Evolutionary conservation across 35 echinoderm and acorn worm genomes (phyloP).

Genomic region (Diadema setosum): DNA sequence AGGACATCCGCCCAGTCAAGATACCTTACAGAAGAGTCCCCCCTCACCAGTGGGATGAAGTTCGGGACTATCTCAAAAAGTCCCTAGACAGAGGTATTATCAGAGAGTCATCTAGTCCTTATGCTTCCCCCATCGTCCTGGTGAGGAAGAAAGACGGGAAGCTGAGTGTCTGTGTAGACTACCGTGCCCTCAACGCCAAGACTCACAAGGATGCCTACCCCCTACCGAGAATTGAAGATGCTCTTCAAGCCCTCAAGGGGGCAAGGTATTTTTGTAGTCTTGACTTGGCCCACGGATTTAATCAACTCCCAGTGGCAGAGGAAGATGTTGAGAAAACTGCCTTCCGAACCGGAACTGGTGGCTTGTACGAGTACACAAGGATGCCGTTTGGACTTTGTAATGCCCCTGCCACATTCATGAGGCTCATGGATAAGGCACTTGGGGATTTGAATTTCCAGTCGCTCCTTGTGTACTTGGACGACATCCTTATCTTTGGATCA

Average conservation of each 20-base stretch:
- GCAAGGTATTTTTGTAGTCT: not conserved
- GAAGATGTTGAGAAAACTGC: not conserved
- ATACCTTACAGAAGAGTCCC: slow-evolving; percentile 16
- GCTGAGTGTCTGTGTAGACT: slow-evolving; percentile 40
- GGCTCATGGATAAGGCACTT: slow-evolving; percentile 7
- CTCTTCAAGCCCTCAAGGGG: slow-evolving; percentile 9
- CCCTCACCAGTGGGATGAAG: slow-evolving; percentile 3
- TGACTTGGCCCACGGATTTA: not conserved
- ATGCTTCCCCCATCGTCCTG: slow-evolving; percentile 36
- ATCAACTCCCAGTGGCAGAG: not conserved
- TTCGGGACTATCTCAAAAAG: slow-evolving; percentile 32
- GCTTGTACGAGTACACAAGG: slow-evolving; percentile 6
- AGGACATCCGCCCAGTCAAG: not conserved
- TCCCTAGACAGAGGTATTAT: slow-evolving; percentile 12
- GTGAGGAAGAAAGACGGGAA: slow-evolving; percentile 29
- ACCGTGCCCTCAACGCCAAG: slow-evolving; percentile 24
- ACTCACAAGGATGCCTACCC: slow-evolving; percentile 48
- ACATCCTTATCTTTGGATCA: slow-evolving; percentile 6
- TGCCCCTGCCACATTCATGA: slow-evolving; percentile 8
- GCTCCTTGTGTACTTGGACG: slow-evolving; percentile 27
- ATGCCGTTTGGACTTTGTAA: slow-evolving; percentile 47
- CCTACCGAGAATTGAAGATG: slow-evolving; percentile 48
- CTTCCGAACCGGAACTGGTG: not conserved
- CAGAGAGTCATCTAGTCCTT: not conserved
- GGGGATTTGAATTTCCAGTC: slow-evolving; percentile 9